Base-by-base conservation (phyloP, 1,140 invertebrate species). In the Parapsyche elsis region DNA sequence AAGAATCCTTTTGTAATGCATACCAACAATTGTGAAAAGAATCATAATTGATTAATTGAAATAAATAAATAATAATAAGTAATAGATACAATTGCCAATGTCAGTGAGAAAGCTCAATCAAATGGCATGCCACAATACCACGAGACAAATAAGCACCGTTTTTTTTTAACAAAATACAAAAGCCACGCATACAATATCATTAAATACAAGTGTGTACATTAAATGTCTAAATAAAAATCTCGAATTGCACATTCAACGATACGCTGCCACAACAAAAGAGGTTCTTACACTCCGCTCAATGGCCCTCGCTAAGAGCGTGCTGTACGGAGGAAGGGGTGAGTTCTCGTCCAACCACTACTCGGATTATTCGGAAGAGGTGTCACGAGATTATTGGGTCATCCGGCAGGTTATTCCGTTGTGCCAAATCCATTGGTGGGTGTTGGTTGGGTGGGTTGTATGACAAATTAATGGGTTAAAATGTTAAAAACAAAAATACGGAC, bases 261-360 rank as follows among this genome's bases (percentile, higher is more conserved):
- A 67, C 16, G 57, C 57, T 46, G 23, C 57, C 74, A 71, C 53
- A 64, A 79, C 74, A 59, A 73, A 49, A 61, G 59, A 78, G 75
- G 59, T 84, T 85, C 91, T 92, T 92, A 92, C 89, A 88, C 87
- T 91, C 85, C 89, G 90, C 85, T 90, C 89, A 82, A 92, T 89
- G 85, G 91, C 91, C 85, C 90, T 89, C 85, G 90, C 89, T 84
- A 92, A 90, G 86, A 92, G 90, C 87, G 91, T 91, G 82, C 91
- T 90, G 87, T 91, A 92, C 84, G 89, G 91, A 81, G 92, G 91
- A 84, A 91, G 88, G 80, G 91, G 89, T 70, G 91, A 91, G 87
- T 92, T 91, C 84, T 92, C 92, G 85, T 92, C 92, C 89, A 92
- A 87, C 92, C 92, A 92, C 92, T 93, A 88, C 74, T 38, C 59